Conservation (phyloP, 2,113 vertebrate species). For the Cyprinodon brontotheroides region DNA sequence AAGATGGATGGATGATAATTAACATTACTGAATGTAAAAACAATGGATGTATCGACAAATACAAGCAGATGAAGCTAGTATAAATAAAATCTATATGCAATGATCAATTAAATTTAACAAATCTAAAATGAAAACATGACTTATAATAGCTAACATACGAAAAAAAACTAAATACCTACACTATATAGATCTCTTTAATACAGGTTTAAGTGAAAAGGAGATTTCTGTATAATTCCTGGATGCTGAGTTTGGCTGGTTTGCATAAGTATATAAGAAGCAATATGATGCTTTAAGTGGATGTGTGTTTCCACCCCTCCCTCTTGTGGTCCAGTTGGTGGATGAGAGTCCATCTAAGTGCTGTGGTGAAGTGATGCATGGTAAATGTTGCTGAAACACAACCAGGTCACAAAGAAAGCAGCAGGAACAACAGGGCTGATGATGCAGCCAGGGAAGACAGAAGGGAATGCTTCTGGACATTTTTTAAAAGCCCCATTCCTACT, state of each 20-base stretch:
- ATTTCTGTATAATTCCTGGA: background rate
- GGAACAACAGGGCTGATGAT: conserved; percentile 59
- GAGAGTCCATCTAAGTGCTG: conserved; percentile 62
- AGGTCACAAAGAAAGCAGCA: conserved; percentile 63
- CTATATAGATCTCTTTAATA: background rate
- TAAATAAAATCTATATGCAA: background rate
- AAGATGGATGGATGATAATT: background rate
- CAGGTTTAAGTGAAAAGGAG: background rate
- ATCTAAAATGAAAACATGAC: no score
- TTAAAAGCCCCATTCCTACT: conserved; percentile 63
- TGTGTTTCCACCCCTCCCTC: no score
- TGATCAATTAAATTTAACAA: background rate
- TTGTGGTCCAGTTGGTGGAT: conserved; percentile 35
- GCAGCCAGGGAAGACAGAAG: conserved; percentile 53
- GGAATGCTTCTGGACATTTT: conserved; percentile 64
- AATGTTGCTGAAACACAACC: conserved; percentile 73
- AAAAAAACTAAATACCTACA: background rate
- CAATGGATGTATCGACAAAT: background rate
- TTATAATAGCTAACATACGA: background rate
- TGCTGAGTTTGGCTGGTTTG: background rate
- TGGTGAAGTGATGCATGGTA: conserved; percentile 72
- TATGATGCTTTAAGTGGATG: conserved; percentile 10
- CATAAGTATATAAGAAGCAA: background rate
- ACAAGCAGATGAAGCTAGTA: background rate
- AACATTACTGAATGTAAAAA: background rate